Evolutionary conservation across 1,140 invertebrate genomes (phyloP), one percentile per base, ranked within the genome.

Genomic region (Lordiphosa mommai): DNA sequence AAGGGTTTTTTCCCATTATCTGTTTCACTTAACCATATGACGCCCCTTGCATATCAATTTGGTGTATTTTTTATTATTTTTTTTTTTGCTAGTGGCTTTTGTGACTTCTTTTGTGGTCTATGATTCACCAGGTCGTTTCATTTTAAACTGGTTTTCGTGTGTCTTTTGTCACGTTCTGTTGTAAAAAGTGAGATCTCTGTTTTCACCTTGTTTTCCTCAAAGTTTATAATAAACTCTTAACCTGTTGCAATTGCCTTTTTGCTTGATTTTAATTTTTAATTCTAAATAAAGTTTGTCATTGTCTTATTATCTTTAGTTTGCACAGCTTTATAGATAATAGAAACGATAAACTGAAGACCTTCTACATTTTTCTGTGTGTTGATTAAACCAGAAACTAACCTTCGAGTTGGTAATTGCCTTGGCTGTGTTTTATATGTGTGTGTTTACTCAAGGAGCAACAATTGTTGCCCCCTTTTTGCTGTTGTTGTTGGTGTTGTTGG

Each of bases 151-250:
- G 74, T 80, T 80, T 82, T 71, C 48, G 36, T 50, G 52, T 48
- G 46, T 52, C 66, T 82, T 82, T 80, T 80, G 74, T 80, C 74
- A 80, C 76, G 74, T 80, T 80, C 74, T 80, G 71, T 50, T 59
- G 59, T 38, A 72, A 76, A 77, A 82, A 80, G 76, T 80, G 71
- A 80, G 74, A 80, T 82, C 69, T 51, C 17, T 50, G 33, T 38
- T 38, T 38, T 40, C 38, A 47, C 33, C 44, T 50, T n/a, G 38
- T 50, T 49, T 67, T 63, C 60, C 63, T n/a, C 23, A 37, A 63
- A 30, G 32, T 44, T 51, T 63, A 46, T n/a, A 9, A 61, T 29
- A 8, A 1, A 41, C 41, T 60, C 38, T 10, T 9, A 14, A n/a
- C 70, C 65, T 70, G 74, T 79, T 79, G 76, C 70, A 46, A 72